Evolutionary conservation across 1,140 invertebrate species (phyloP).

Genomic region (Camponotus pennsylvanicus): DNA sequence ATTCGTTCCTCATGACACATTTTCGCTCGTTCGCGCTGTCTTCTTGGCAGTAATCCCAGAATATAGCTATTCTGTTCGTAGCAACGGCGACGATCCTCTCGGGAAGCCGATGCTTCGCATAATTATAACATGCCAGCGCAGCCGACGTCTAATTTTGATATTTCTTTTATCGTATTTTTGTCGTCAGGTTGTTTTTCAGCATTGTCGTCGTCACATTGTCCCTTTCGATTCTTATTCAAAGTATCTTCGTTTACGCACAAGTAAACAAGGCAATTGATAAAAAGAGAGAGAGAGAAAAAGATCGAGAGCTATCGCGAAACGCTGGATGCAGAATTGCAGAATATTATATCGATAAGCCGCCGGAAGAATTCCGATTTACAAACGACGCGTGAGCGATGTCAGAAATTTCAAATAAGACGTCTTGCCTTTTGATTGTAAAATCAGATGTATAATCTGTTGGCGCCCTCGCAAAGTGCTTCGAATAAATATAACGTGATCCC

Average conservation of each 20-base stretch:
- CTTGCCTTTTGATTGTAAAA: not conserved
- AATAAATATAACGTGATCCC: not conserved
- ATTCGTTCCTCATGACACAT: constrained; percentile 44
- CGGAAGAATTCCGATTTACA: constrained; percentile 29
- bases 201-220: not conserved
- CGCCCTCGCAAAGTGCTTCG: constrained; percentile 6
- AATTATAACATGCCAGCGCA: constrained; percentile 60
- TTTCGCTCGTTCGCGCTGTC: not conserved
- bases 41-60: constrained; percentile 22
- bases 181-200: not conserved
- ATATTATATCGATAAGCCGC: not conserved
- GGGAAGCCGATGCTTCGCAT: constrained; percentile 10
- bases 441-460: constrained; percentile 41
- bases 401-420: constrained; percentile 7
- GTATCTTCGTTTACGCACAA: constrained; percentile 29
- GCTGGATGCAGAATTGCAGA: constrained; percentile 37
- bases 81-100: constrained; percentile 6
- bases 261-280: constrained; percentile 29
- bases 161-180: not conserved
- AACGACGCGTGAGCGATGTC: constrained; percentile 33
- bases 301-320: constrained; percentile 19
- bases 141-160: not conserved
- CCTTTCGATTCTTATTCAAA: constrained; percentile 20
- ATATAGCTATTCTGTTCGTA: not conserved
- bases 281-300: constrained; percentile 5